phyloP scores from a whole-genome alignment of 2,113 vertebrate species.

The Paracanthobrama guichenoti region DNA sequence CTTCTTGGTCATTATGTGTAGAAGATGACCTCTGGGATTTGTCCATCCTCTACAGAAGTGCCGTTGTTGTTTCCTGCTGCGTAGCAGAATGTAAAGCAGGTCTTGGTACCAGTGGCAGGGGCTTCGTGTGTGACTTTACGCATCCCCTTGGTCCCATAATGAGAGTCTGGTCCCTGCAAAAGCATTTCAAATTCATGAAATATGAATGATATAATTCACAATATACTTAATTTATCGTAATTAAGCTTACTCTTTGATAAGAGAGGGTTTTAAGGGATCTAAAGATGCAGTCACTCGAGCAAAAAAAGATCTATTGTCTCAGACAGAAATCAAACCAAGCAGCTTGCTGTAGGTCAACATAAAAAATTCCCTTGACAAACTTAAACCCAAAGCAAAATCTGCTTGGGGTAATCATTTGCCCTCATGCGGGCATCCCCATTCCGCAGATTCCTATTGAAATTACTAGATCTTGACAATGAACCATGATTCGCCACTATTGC shows the following conservation, averaged over 20 bases:
- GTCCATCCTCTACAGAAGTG: slow-evolving; percentile 89
- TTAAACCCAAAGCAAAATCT: background rate
- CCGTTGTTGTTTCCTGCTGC: slow-evolving; percentile 90
- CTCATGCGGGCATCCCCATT: background rate
- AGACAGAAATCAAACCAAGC: background rate
- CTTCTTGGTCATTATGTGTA: slow-evolving; percentile 80
- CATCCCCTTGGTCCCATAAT: slow-evolving; percentile 89
- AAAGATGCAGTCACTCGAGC: background rate
- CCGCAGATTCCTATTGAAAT: background rate
- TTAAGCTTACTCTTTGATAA: background rate
- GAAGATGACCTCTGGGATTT: slow-evolving; percentile 91
- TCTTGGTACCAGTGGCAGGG: slow-evolving; percentile 83
- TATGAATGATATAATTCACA: background rate
- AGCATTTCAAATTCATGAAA: background rate
- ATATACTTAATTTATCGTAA: background rate
- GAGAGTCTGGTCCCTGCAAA: slow-evolving; percentile 83
- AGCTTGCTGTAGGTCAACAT: background rate
- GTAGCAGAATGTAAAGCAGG: slow-evolving; percentile 89
- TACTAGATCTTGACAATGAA: background rate
- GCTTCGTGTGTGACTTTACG: slow-evolving; percentile 89
- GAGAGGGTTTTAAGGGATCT: background rate
- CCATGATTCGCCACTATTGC: background rate
- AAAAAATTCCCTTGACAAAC: background rate
- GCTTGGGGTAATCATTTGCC: no score
- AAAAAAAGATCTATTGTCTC: no score